Evolutionary conservation across 2,113 vertebrate genomes (phyloP).

Genomic region (Amphiprion percula): DNA sequence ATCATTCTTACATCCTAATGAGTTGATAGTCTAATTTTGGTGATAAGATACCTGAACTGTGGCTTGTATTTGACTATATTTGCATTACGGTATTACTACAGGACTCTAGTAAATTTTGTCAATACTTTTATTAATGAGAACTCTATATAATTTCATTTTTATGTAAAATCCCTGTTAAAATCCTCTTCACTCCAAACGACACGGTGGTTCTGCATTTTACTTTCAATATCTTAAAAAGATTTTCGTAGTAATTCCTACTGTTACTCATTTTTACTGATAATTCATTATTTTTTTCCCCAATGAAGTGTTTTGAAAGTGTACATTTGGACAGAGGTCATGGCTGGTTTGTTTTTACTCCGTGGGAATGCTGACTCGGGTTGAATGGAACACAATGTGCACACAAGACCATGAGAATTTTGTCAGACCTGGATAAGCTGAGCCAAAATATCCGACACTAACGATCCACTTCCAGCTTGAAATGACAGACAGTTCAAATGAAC

Average conservation of each 20-base stretch:
- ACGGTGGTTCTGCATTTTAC: too few species aligned
- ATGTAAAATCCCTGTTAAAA: too few species aligned
- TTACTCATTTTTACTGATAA: too few species aligned
- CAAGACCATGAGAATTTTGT: neutral
- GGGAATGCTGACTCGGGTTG: slow-evolving; percentile 5
- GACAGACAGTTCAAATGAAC: neutral
- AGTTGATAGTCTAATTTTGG: neutral
- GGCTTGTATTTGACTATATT: neutral
- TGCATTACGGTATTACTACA: neutral
- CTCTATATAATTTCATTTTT: too few species aligned
- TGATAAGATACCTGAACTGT: neutral
- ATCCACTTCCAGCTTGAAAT: neutral
- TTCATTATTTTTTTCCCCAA: too few species aligned
- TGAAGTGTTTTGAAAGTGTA: too few species aligned
- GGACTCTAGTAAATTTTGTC: too few species aligned
- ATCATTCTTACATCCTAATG: neutral
- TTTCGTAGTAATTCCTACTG: too few species aligned
- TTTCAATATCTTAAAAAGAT: too few species aligned
- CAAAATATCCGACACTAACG: slow-evolving; percentile 3
- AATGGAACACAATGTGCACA: neutral
- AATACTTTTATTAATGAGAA: too few species aligned
- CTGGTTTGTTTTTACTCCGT: neutral
- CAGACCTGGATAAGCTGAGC: neutral
- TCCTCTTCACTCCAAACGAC: too few species aligned
- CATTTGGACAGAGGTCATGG: neutral